Base-by-base conservation (phyloP, 2,888 invertebrate species). In the Tenthredo notha region DNA sequence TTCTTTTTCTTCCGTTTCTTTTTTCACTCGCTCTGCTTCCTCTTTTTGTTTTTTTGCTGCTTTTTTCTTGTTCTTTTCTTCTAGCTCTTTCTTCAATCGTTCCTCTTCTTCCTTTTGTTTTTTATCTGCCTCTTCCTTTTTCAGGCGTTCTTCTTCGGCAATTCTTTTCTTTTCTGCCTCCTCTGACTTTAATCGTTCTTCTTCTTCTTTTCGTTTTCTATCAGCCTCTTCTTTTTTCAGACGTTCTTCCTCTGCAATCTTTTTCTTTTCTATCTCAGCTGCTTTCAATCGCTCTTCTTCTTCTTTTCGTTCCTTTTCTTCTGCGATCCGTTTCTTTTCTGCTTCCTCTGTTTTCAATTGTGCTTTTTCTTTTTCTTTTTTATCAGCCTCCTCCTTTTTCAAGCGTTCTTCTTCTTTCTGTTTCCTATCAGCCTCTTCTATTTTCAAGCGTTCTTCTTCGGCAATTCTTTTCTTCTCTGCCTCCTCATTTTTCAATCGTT, bases 221-320 rank as follows among this genome's bases (percentile, higher is more conserved):
- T 85, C 85, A 37, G 85, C 84, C 78, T 85, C 75, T 84, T 86
- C 72, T 50, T 78, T 78, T 61, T 86, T 87, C 33, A 85, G 3
- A 50, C 85, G 84, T 47, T 85, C 84, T 70, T 88, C 87, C 2
- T 88, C n/a, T n/a, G n/a, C n/a, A n/a, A n/a, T n/a, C 85, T 74
- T 85, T 88, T 85, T 29, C 80, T 37, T 7, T 37, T 7, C 37
- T 37, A 37, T 37, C 37, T 86, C 86, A 43, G 86, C 84, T 77
- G 85, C 29, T 70, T 82, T 84, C 15, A 47, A n/a, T 10, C 84
- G 50, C 70, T 93, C 88, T 12, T 91, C 92, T 87, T 43, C 89
- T 92, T 92, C 47, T 91, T 90, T 85, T 93, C 75, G 33, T 33
- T 92, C 92, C 58, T 90, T 89, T 50, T 93, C 92, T 84, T 92